Evolutionary conservation across 2,113 vertebrate genomes (phyloP).

Genomic region (Barbus barbus): DNA sequence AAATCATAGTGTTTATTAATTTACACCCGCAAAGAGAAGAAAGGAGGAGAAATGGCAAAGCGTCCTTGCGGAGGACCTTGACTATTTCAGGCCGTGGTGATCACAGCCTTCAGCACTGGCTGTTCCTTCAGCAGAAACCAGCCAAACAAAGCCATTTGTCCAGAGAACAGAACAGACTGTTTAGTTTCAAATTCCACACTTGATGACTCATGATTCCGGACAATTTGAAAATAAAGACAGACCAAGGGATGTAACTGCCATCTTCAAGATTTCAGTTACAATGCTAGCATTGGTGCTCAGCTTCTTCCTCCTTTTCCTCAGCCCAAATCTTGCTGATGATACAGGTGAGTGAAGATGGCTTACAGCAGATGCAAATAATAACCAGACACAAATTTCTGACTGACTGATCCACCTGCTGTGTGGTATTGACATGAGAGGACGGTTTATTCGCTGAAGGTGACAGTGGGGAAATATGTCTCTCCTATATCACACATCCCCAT

Average conservation of each 20-base stretch:
- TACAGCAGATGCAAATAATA: background rate
- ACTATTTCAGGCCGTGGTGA: background rate
- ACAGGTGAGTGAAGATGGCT: conserved; percentile 69
- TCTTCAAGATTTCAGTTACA: background rate
- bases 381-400: background rate
- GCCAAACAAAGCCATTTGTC: background rate
- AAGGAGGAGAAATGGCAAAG: conserved; percentile 1
- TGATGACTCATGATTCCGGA: conserved; percentile 50
- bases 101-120: background rate
- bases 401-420: conserved; percentile 20
- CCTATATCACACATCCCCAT: conserved; percentile 15
- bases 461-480: background rate
- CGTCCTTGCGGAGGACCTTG: background rate
- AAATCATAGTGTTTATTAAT: background rate
- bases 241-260: background rate
- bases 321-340: conserved; percentile 56
- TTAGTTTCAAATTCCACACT: conserved; percentile 8
- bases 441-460: conserved; percentile 25
- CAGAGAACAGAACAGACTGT: conserved; percentile 9
- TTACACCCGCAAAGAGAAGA: background rate
- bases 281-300: conserved; percentile 30
- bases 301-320: conserved; percentile 40
- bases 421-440: conserved; percentile 27
- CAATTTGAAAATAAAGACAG: conserved; percentile 58
- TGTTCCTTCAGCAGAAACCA: conserved; percentile 18